Evolutionary conservation across 2,797 vertebrate species (phyloP), one percentile per base, ranked within the genome.

Genomic region (Distichodus sexfasciatus): DNA sequence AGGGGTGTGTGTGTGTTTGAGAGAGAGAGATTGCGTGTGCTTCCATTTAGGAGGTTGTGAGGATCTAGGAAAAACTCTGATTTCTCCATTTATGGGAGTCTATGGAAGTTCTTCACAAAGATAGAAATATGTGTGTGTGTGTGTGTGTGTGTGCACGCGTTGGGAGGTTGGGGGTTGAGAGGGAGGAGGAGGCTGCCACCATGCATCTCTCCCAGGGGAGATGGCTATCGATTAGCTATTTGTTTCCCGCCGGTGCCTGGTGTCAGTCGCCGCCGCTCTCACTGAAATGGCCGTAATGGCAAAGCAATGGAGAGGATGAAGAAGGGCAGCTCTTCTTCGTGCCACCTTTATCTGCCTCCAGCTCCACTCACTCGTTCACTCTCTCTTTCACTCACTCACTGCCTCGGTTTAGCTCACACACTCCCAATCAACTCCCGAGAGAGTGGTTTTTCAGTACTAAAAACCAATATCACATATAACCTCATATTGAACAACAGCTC

Each of bases 161-260:
- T 31, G 58, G 55, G 50, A 38, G 46, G 43, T 1, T 31, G 68
- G 46, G 17, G 33, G 3, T 26, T 43, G 26, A 48, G 58, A 54
- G 28, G 28, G 3, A 26, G n/a, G 11, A 10, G 62, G 58, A 61
- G 31, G 54, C 69, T 74, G 55, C 54, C 69, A 43, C 67, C 59
- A 43, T 76, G 62, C 55, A 54, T 80, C 78, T 78, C 66, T 72
- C 58, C 38, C 59, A 38, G 17, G 63, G 67, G 65, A 79, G 72
- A 76, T 75, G 28, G 50, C 19, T 76, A 85, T 86, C 5, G 80
- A 85, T 86, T 83, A 66, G 74, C 75, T 66, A 61, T 81, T 73
- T 83, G 74, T 82, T 76, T 80, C 44, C 68, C 54, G 23, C 33
- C 14, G n/a, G 43, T 41, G 50, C 33, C 55, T 33, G 23, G 5